phyloP scores from a whole-genome alignment of 2,113 vertebrate genomes.

The Brevimyrus niger region DNA sequence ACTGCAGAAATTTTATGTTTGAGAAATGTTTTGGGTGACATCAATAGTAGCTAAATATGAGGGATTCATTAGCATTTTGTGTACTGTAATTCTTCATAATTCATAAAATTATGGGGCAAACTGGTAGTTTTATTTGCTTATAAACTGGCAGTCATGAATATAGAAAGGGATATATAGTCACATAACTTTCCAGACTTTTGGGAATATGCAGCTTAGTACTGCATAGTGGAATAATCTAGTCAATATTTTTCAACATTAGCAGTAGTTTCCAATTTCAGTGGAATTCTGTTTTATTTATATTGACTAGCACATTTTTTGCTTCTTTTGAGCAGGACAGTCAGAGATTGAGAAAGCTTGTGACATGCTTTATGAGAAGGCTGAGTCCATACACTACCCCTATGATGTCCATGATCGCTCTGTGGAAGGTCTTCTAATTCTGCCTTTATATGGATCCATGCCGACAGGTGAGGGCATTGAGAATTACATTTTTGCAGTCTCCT shows the following conservation, averaged over 20 bases:
- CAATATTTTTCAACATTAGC: background rate
- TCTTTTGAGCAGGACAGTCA: constrained; percentile 67
- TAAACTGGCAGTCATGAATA: too few relatives aligned
- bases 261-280: background rate
- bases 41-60: background rate
- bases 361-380: constrained; percentile 80
- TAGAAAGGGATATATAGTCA: background rate
- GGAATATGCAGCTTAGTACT: background rate
- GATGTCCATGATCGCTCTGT: constrained; percentile 76
- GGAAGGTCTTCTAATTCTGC: constrained; percentile 88
- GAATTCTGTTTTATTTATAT: background rate
- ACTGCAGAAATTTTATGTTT: background rate
- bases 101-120: background rate
- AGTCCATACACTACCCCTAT: constrained; percentile 81
- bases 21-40: background rate
- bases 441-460: constrained; percentile 90
- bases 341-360: constrained; percentile 93
- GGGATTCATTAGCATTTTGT: background rate
- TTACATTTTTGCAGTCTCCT: background rate
- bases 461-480: constrained; percentile 66
- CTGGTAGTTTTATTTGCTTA: background rate
- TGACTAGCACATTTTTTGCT: background rate
- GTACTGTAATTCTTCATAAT: background rate
- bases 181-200: background rate
- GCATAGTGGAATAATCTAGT: background rate